phyloP scores from a whole-genome alignment of 2,797 vertebrate genomes.

The Aplochiton taeniatus region DNA sequence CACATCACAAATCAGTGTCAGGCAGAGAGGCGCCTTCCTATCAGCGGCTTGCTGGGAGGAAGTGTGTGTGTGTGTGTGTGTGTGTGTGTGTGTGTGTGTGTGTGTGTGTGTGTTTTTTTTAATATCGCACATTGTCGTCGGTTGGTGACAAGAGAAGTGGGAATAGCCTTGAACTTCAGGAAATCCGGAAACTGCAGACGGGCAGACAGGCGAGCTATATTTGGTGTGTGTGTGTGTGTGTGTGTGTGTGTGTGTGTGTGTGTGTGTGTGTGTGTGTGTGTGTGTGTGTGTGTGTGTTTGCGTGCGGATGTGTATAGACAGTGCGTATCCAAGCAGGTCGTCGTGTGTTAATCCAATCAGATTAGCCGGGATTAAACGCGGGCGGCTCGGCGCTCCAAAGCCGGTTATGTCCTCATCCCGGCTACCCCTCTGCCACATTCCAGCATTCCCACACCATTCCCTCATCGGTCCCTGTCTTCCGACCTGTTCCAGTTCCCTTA shows the following conservation, averaged over 20 bases:
- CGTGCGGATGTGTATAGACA: slow-evolving; percentile 15
- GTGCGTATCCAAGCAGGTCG: slow-evolving; percentile 61
- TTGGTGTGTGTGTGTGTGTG: slow-evolving; percentile 4
- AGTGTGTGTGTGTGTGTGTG: slow-evolving; percentile 17
- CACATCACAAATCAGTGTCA: slow-evolving; percentile 63
- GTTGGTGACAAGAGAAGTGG: slow-evolving; percentile 40
- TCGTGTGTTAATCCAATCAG: slow-evolving; percentile 79
- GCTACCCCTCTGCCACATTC: slow-evolving; percentile 26
- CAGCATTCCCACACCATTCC: slow-evolving; percentile 44
- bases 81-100: slow-evolving; percentile 19
- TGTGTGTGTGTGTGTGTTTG: slow-evolving; percentile 10
- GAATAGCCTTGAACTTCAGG: slow-evolving; percentile 59
- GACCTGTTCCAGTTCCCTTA: slow-evolving; percentile 27
- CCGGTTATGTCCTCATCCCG: slow-evolving; percentile 70
- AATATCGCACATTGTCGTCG: slow-evolving; percentile 52
- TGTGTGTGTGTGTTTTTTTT: slow-evolving; percentile 35
- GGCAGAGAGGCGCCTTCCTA: slow-evolving; percentile 3
- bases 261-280: slow-evolving; percentile 15
- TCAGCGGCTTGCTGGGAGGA: slow-evolving; percentile 33
- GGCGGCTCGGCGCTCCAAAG: slow-evolving; percentile 66
- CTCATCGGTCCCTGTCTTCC: slow-evolving; percentile 25
- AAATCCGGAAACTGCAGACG: slow-evolving; percentile 39
- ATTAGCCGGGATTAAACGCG: slow-evolving; percentile 76
- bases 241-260: neutral
- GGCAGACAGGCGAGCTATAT: slow-evolving; percentile 44